These are phyloP conservation scores for Saguinus midas DNA, from an alignment of 2,113 vertebrate species.

Conservation along the genomic window DNA sequence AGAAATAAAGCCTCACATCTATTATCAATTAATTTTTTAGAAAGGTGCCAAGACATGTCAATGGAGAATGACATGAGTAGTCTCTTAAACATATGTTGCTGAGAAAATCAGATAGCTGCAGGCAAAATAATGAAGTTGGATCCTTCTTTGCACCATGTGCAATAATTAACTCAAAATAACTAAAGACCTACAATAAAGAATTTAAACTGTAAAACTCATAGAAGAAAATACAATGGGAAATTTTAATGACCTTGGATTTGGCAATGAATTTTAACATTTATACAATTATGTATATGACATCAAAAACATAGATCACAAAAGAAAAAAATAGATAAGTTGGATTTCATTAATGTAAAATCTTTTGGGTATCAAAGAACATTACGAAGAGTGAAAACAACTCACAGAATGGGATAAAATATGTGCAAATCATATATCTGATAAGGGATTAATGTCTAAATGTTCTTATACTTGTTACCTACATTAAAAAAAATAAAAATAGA, in stretches of 20 bases:
- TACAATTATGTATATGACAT: not conserved
- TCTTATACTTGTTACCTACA: not conserved
- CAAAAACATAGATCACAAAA: not conserved
- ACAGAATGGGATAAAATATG: not conserved
- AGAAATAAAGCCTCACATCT: not conserved
- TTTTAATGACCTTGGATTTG: not conserved
- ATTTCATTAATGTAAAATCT: not conserved
- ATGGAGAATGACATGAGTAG: not conserved
- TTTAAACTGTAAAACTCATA: not conserved
- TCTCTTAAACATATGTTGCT: not conserved
- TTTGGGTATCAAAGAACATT: not conserved
- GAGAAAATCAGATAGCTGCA: not conserved
- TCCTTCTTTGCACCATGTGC: not conserved
- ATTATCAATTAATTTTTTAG: not conserved
- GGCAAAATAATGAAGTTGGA: not conserved
- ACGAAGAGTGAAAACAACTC: not conserved
- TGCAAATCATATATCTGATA: not conserved
- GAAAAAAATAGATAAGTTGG: too few species aligned
- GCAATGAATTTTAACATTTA: not conserved
- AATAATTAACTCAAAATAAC: not conserved
- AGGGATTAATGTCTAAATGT: not conserved
- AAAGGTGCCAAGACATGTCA: not conserved
- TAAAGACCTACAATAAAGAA: not conserved
- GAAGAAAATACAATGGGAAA: not conserved
- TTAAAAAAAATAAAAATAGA: not conserved